Base-by-base conservation (phyloP, 2,797 vertebrate species). In the Periparus ater region DNA sequence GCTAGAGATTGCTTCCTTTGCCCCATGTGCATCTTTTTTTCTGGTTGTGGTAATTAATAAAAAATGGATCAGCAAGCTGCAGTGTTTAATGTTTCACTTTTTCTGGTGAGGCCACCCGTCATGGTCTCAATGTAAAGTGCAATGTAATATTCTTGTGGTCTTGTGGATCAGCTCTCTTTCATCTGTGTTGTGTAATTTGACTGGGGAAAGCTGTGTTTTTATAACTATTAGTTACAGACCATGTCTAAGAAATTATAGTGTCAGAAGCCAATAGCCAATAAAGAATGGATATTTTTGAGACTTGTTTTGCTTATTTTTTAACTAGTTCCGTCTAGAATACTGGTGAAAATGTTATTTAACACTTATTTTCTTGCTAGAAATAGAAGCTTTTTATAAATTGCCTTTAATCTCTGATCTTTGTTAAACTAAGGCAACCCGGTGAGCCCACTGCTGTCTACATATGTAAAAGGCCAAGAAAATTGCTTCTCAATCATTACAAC, bases 121-220 rank as follows among this genome's bases (percentile, higher is more conserved):
- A 55, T 65, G 51, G 23, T 42, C 91, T 96, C 80, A 47, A 30
- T 70, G 65, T 51, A 86, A 89, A 91, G 50, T 61, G 55, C 51
- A 51, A 13, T 67, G 34, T 34, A 67, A 17, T 76, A 34, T 40
- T 23, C 77, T 53, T 27, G 26, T 61, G 78, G 66, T 54, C 67
- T 71, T 62, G 26, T 80, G 70, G 50, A 45, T 89, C 77, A 91
- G 50, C 60, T 92, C 71, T 76, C 53, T 82, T 93, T 93, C 89
- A 85, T 79, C 83, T 90, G n/a, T 51, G 29, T 73, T 65, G 29
- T 67, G 23, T 81, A 90, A 87, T 97, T 94, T 93, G 53, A 55
- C 38, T 47, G 68, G 87, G 79, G 75, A 86, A 96, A 95, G n/a
- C 30, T 71, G 23, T 40, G 29, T 8, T 86, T 81, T 75, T 48